Base-by-base conservation (phyloP, 2,888 invertebrate species). In the Boloria euphrosyne region DNA sequence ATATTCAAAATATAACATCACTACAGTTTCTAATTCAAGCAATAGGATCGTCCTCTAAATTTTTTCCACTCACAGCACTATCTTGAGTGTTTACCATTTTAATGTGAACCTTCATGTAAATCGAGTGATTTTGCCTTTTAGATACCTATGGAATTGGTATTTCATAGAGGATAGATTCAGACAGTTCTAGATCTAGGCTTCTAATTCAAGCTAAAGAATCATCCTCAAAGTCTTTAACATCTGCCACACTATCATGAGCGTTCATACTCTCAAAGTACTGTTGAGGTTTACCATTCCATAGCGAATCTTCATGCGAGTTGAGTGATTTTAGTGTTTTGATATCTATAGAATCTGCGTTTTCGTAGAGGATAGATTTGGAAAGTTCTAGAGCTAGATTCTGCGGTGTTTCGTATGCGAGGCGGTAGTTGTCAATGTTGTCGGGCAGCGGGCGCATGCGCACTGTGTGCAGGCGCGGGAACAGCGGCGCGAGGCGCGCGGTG, bases 241-340 rank as follows among this genome's bases (percentile, higher is more conserved):
- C 55, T 3, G 43, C 43, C 4, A 58, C 57, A 6, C 73, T 47
- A 62, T 70, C 73, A 17, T 78, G 80, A 54, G 92, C 94, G 80
- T 86, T 80, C 83, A 95, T 95, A 83, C 95, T 95, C 83, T 95
- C 95, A 80, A 95, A 95, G 82, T 94, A 95, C 66, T 86, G 89
- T 78, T 83, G 93, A 75, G 86, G 90, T 78, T 80, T 89, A 75
- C 80, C 92, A 81, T 85, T 91, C 95, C 93, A 95, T 77, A 93
- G 89, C 78, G 86, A 93, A 78, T 88, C 94, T 87, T 57, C 57
- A 44, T 93, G 87, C 66, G 81, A 71, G 75, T 76, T 75, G 52
- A 78, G 62, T 1, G 81, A 82, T 69, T 75, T 80, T 5, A 80
- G 70, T 17, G 74, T 74, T 76, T 73, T 80, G 4, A 74, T 69